Percentiles rank a stretch among this genome's conserved stretches.
Evolutionary conservation across 1,140 invertebrate species (phyloP).

Genomic region (Oncopeltus fasciatus): DNA sequence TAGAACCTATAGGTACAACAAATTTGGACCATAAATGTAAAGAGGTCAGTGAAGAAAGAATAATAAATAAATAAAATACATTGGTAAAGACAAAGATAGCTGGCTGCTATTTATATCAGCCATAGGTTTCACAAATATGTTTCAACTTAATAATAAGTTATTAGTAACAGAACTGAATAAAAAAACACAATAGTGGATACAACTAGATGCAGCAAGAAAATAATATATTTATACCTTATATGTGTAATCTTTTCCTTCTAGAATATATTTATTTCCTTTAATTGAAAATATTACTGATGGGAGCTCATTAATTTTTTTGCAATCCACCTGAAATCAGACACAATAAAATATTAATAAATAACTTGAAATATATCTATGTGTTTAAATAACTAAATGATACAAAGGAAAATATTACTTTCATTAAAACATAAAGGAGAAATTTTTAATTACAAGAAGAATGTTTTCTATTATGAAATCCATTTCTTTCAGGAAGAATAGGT

Average conservation of each 20-base stretch:
- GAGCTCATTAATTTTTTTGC: background rate
- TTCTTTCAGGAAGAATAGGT: background rate
- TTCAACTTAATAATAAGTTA: background rate
- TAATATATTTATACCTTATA: background rate
- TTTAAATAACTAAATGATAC: background rate
- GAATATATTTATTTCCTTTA: background rate
- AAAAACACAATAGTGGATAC: too few species aligned
- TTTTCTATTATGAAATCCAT: background rate
- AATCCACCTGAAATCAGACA: conserved; percentile 4
- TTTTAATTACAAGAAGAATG: background rate
- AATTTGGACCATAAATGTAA: too few species aligned
- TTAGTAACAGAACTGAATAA: background rate
- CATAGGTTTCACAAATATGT: background rate
- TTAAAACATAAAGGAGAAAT: background rate
- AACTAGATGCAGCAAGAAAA: too few species aligned
- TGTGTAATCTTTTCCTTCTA: background rate
- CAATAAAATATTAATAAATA: too few species aligned
- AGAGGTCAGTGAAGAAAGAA: background rate
- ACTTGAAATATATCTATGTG: background rate
- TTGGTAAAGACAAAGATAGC: background rate
- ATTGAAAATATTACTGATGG: conserved; percentile 11
- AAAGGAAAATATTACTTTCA: background rate
- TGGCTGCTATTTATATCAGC: background rate
- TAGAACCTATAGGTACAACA: too few species aligned
- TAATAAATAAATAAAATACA: background rate